Base-by-base conservation (phyloP, 2,113 vertebrate species). In the Carettochelys insculpta region DNA sequence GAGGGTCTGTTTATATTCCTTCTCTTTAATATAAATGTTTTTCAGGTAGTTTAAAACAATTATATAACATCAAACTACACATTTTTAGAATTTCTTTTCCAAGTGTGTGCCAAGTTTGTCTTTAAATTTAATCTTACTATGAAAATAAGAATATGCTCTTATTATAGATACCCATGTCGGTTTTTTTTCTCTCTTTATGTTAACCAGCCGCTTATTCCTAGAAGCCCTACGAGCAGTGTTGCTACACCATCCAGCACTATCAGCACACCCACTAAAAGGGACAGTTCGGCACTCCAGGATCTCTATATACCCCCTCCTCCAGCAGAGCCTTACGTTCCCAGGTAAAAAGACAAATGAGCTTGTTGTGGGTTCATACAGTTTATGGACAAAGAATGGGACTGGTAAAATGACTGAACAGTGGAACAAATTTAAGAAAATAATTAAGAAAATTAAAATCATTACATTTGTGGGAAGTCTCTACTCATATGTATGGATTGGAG, bases 261-360 rank as follows among this genome's bases (percentile, higher is more conserved):
- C 96, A 99, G 99, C 97, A 99, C 99, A 87, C 99, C 99, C 12
- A 99, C 99, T 85, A 99, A 99, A 97, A 98, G 99, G 97, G 98
- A 99, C 93, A 99, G 98, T 96, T 99, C 99, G 58, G 99, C 99
- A 50, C 99, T 99, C 43, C 99, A 99, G 92, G 99, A 99, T 88
- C 99, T 99, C 53, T 99, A 98, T 97, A 99, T 99, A 90, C 99
- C 99, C 1, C 99, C 99, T 92, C 99, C 99, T 83, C 99, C 99
- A 31, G 95, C 98, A 87, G 99, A 99, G 93, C 99, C 99, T 1
- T 99, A 99, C 95, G 97, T 98, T 92, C 99, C 99, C 95, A 99
- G 99, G 99, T 99, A 97, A 96, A 81, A 86, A 93, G 95, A n/a
- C 43, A 12, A 88, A 77, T 91, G 68, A 9, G 20, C 3, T 14